These are phyloP conservation scores for Schlechtendalia chinensis DNA, from an alignment of 1,140 invertebrate genomes.

Conservation along the genomic window DNA sequence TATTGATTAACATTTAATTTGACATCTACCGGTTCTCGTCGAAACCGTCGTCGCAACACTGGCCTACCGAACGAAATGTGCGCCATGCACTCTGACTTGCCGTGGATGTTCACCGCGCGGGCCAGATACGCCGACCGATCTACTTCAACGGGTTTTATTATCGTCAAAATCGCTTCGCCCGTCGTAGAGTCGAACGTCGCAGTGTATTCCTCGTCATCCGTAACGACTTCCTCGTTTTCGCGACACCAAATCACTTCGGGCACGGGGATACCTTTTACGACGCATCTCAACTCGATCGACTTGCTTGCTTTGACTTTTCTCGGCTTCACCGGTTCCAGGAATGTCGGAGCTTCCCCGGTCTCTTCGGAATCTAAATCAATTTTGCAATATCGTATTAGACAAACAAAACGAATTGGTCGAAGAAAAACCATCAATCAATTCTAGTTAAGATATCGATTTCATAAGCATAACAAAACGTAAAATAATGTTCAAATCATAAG, in stretches of 20 bases:
- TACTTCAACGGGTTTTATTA: constrained; percentile 62
- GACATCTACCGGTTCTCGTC: too few relatives aligned
- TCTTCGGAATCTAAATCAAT: constrained; percentile 66
- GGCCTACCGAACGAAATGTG: constrained; percentile 62
- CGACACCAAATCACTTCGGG: constrained; percentile 74
- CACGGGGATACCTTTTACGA: constrained; percentile 68
- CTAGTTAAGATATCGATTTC: not conserved
- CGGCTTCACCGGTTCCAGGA: constrained; percentile 66
- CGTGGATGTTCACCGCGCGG: constrained; percentile 68
- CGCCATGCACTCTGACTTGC: constrained; percentile 68
- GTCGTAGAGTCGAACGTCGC: constrained; percentile 58
- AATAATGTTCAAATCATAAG: not conserved
- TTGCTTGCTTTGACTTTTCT: constrained; percentile 64
- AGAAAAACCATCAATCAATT: not conserved
- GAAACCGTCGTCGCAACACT: not conserved
- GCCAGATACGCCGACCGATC: constrained; percentile 69
- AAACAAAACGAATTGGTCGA: not conserved
- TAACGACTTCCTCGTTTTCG: constrained; percentile 64
- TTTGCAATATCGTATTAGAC: not conserved
- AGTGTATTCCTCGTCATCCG: constrained; percentile 61
- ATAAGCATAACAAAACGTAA: constrained; percentile 15
- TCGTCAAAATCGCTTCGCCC: constrained; percentile 65
- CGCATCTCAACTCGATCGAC: constrained; percentile 63
- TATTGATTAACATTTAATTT: not conserved
- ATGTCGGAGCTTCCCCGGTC: constrained; percentile 64